Base-by-base conservation (phyloP, 2,888 invertebrate species). In the Ctenicera cuprea region DNA sequence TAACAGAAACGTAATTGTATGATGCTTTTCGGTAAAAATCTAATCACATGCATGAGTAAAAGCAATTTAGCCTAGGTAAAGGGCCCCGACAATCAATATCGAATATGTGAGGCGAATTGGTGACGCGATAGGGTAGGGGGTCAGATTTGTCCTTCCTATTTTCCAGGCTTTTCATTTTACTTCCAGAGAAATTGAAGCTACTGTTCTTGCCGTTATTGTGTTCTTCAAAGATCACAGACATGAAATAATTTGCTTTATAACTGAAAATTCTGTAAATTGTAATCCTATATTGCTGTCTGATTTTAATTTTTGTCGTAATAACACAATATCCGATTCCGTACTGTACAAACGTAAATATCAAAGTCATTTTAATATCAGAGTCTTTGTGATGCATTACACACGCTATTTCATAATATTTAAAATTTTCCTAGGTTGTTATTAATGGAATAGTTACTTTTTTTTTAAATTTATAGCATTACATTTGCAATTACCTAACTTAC, bases 21-120 rank as follows among this genome's bases (percentile, higher is more conserved):
- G n/a, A n/a, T 48, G 48, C 9, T 48, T 9, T 48, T 48, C 48
- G n/a, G 16, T 14, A 59, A 16, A 38, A 38, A 59, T 38, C 38
- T 38, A 38, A 37, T 59, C 38, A 38, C 38, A 59, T 59, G 59
- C 59, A 59, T 38, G 37, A 59, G 59, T 20, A 59, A 18, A 59
- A 59, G 16, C 38, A 59, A 59, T 59, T 59, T 59, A 18, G 38
- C 18, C n/a, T 38, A 59, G 18, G 59, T 59, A 38, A 16, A 59
- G 37, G 26, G 45, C 14, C 12, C 37, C 18, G 12, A 18, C 59
- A 59, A 59, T 59, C 59, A 38, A 59, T 59, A 59, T 38, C 22
- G 37, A 59, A 59, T 38, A 59, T 59, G n/a, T 37, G 59, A 54
- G 33, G 37, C 16, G 59, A 59, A 18, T 18, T 59, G 26, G 30